Conservation (phyloP, 2,113 vertebrate genomes). For the Octodon degus region DNA sequence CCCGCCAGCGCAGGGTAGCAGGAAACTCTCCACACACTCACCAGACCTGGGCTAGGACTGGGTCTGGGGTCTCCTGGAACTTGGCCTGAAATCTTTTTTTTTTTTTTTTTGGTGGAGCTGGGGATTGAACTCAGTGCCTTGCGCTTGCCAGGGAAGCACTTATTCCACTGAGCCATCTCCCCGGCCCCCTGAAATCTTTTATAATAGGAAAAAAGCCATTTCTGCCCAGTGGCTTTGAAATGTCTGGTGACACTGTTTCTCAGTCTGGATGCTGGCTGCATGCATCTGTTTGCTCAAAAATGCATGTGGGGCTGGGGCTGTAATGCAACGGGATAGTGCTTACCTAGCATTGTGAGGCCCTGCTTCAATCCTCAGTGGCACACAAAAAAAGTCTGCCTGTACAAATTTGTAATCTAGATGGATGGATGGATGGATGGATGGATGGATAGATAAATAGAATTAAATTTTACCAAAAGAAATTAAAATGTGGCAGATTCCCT, state of each 20-base stretch:
- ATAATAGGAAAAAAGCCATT: neutral
- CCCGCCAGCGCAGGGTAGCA: too few relatives aligned
- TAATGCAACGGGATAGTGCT: neutral
- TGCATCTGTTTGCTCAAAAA: neutral
- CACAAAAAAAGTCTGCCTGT: neutral
- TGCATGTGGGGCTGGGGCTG: neutral
- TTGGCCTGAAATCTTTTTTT: constrained; percentile 84
- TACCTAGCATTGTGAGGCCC: neutral
- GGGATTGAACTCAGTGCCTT: too few relatives aligned
- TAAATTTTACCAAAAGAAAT: neutral
- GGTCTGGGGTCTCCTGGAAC: too few relatives aligned
- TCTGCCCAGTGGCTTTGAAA: neutral
- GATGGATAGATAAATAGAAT: neutral
- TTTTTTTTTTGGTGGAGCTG: too few relatives aligned
- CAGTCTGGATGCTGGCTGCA: neutral
- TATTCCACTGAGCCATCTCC: too few relatives aligned
- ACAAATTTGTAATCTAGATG: neutral
- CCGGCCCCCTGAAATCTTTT: neutral
- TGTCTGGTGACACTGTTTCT: neutral
- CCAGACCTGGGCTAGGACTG: too few relatives aligned
- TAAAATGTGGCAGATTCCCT: neutral
- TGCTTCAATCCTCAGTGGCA: neutral
- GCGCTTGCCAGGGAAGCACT: too few relatives aligned
- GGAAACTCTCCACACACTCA: too few relatives aligned
- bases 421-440: too few relatives aligned